Conservation (phyloP, 30 jellyfish, hydroid and myxozoan genomes). For the Rhopilema esculentum region DNA sequence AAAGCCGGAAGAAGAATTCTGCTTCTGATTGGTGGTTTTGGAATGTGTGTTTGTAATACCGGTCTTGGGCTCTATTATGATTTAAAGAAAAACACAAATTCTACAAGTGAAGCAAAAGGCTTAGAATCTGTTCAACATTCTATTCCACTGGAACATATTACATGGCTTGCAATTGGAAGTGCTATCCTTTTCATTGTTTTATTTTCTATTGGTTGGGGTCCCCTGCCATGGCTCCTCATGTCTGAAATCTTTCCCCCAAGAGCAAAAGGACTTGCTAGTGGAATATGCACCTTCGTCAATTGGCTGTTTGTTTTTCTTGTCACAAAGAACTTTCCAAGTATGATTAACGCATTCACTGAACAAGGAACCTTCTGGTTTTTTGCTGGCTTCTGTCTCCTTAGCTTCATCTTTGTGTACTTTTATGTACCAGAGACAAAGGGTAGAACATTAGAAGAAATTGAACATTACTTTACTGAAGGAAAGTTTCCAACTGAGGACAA, state of each 20-base stretch:
- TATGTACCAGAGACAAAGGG: constrained; percentile 99
- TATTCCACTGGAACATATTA: constrained; percentile 61
- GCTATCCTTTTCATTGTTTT: constrained; percentile 72
- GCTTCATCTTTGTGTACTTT: constrained; percentile 81
- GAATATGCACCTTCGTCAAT: constrained; percentile 81
- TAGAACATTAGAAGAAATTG: constrained; percentile 93
- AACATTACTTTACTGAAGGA: constrained; percentile 69
- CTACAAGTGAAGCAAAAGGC: neutral
- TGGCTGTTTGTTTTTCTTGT: constrained; percentile 95
- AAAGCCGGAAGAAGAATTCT: constrained; percentile 88
- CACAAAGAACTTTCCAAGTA: constrained; percentile 67
- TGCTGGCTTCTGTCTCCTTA: constrained; percentile 81
- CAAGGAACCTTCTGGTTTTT: constrained; percentile 98
- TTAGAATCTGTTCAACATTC: constrained; percentile 62
- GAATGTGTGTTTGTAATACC: constrained; percentile 80
- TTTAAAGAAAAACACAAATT: constrained; percentile 37
- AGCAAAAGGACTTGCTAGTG: constrained; percentile 94
- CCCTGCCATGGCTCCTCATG: constrained; percentile 98
- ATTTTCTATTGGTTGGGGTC: constrained; percentile 98
- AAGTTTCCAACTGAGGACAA: constrained; percentile 18
- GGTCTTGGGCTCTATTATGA: constrained; percentile 91
- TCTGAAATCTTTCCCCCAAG: constrained; percentile 98
- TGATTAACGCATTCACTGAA: constrained; percentile 64
- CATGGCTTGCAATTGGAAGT: constrained; percentile 83
- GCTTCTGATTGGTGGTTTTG: constrained; percentile 87